Conservation (phyloP, 2,888 invertebrate species). For the Pterostichus madidus region DNA sequence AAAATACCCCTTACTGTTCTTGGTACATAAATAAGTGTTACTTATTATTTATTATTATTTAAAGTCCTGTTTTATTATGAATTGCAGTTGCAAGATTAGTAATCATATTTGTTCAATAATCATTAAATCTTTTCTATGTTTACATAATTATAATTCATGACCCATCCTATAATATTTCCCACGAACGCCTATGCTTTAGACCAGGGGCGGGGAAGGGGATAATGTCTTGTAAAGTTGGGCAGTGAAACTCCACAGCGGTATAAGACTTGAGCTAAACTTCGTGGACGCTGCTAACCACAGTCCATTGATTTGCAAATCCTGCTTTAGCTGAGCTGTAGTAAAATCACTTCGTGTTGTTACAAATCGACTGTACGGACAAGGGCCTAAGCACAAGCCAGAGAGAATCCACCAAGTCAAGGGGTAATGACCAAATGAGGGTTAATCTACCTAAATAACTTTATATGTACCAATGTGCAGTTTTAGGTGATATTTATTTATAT, state of each 20-base stretch:
- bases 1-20: too few species aligned
- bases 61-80: too few species aligned
- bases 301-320: constrained; percentile 60
- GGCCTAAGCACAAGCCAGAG: constrained; percentile 1
- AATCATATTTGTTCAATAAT: too few species aligned
- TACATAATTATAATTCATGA: too few species aligned
- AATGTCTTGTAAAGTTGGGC: constrained; percentile 56
- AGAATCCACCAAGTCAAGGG: not conserved
- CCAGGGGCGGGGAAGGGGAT: not conserved
- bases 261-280: constrained; percentile 41
- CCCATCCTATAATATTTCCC: not conserved
- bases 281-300: constrained; percentile 52
- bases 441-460: not conserved
- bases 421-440: constrained; percentile 7
- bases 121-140: not conserved
- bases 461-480: not conserved
- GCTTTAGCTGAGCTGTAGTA: constrained; percentile 6
- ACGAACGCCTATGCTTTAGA: not conserved
- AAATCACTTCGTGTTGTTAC: constrained; percentile 52
- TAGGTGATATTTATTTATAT: not conserved
- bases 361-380: constrained; percentile 33
- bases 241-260: constrained; percentile 2
- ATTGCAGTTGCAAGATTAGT: too few species aligned
- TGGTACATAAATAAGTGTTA: too few species aligned
- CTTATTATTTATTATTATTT: too few species aligned